These are phyloP conservation scores for Smittia sp. DNA, from an alignment of 2,888 invertebrate species.

Conservation along the genomic window DNA sequence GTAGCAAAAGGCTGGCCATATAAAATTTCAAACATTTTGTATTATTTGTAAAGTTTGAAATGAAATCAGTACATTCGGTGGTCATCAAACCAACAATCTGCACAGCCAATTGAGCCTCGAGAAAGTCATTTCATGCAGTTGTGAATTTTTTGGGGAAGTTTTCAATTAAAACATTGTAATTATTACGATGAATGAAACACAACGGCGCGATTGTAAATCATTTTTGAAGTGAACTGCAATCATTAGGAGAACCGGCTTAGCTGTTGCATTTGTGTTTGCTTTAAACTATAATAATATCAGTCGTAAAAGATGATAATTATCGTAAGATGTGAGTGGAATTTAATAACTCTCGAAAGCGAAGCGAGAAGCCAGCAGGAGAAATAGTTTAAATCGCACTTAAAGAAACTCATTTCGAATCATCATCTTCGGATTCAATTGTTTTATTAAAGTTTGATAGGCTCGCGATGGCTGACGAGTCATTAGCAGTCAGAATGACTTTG, in stretches of 20 bases:
- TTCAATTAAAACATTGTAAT: slow-evolving; percentile 35
- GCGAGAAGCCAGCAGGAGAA: neutral
- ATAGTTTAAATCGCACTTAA: slow-evolving; percentile 21
- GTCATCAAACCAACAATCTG: too few relatives aligned
- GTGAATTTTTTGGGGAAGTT: slow-evolving; percentile 11
- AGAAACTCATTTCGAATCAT: slow-evolving; percentile 13
- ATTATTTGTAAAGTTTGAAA: too few relatives aligned
- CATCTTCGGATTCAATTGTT: neutral
- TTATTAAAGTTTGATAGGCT: neutral
- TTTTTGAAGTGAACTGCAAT: too few relatives aligned
- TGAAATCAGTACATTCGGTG: too few relatives aligned
- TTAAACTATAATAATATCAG: slow-evolving; percentile 17
- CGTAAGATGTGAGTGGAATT: neutral
- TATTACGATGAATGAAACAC: neutral
- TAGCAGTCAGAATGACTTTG: too few relatives aligned
- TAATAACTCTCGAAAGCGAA: neutral
- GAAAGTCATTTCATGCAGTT: neutral
- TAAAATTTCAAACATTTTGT: too few relatives aligned
- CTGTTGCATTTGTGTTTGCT: slow-evolving; percentile 1
- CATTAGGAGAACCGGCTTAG: too few relatives aligned
- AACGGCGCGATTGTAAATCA: too few relatives aligned
- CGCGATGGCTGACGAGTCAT: too few relatives aligned
- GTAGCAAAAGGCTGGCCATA: too few relatives aligned
- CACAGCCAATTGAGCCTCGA: too few relatives aligned
- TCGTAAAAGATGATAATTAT: slow-evolving; percentile 20